Evolutionary conservation across 2,888 invertebrate genomes (phyloP).

Genomic region (Acanthosepion pharaonis): DNA sequence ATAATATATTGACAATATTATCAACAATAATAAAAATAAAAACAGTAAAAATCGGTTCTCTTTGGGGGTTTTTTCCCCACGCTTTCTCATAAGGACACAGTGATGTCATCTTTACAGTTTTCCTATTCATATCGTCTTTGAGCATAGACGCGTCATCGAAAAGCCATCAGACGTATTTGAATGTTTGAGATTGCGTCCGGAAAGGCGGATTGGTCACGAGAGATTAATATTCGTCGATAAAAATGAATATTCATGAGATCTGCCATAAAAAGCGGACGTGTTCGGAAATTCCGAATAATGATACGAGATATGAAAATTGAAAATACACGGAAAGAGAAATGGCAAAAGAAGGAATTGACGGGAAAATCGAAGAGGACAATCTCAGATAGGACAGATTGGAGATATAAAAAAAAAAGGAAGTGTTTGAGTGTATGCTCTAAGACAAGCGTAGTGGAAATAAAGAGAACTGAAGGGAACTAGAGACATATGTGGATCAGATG

Average conservation of each 20-base stretch:
- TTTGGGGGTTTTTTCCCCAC: no score
- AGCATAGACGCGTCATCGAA: not conserved
- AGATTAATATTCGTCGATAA: not conserved
- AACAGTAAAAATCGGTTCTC: no score
- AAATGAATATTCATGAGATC: slow-evolving; percentile 33
- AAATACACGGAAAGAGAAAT: not conserved
- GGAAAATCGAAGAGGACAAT: not conserved
- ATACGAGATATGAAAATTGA: slow-evolving; percentile 11
- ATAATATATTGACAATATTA: no score
- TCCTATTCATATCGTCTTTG: not conserved
- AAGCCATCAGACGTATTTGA: not conserved
- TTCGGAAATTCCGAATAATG: not conserved
- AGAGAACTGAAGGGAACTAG: not conserved
- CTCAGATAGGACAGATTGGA: not conserved
- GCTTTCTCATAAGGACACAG: not conserved
- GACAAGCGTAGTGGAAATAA: not conserved
- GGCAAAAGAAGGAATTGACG: not conserved
- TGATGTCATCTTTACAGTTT: not conserved
- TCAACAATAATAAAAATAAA: no score
- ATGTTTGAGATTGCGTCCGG: slow-evolving; percentile 33
- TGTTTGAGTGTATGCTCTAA: not conserved
- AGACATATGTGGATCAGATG: not conserved
- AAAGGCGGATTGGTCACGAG: not conserved
- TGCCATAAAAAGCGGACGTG: not conserved
- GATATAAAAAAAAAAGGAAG: not conserved